These are phyloP conservation scores for Ceyx margarethae DNA, from an alignment of 2,113 vertebrate genomes.

Conservation along the genomic window DNA sequence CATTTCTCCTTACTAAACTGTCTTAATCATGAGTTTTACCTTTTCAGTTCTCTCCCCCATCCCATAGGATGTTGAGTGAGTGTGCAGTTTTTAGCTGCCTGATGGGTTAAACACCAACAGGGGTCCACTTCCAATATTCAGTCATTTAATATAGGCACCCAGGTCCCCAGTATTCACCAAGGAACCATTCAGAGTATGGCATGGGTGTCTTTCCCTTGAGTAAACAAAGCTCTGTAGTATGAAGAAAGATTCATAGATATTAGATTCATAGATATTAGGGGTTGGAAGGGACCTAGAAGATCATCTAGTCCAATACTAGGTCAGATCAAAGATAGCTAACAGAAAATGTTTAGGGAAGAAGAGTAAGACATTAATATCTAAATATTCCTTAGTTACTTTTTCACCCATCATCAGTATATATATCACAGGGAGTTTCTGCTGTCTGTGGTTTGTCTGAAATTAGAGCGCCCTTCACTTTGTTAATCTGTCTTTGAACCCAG, in stretches of 20 bases:
- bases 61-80: not conserved
- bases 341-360: not conserved
- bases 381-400: not conserved
- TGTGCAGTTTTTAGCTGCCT: not conserved
- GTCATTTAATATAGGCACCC: not conserved
- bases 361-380: not conserved
- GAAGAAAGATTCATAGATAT: not conserved
- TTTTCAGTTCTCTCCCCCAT: not conserved
- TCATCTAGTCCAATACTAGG: no score
- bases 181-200: not conserved
- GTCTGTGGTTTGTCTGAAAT: not conserved
- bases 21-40: not conserved
- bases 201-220: not conserved
- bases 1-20: not conserved
- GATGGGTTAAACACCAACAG: not conserved
- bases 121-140: not conserved
- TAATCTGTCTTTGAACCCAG: not conserved
- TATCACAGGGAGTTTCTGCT: rapidly evolving
- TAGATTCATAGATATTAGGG: no score
- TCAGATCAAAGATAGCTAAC: not conserved
- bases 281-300: no score
- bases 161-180: not conserved
- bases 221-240: not conserved
- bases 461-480: not conserved
- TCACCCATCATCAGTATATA: not conserved